Conservation (phyloP, 1,140 invertebrate species). For the Leptoteleia sp. region DNA sequence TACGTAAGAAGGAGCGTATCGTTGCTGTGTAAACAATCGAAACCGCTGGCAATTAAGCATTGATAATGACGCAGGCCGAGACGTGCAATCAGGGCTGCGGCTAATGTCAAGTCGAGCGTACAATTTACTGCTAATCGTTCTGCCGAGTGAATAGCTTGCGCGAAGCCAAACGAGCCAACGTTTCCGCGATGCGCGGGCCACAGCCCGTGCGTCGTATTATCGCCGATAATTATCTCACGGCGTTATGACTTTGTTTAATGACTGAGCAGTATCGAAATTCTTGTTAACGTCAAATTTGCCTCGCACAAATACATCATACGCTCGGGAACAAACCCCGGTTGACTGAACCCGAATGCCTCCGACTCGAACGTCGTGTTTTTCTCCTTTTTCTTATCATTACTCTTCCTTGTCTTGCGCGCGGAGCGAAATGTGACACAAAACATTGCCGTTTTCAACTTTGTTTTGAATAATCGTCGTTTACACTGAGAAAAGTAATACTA, state of each 20-base stretch:
- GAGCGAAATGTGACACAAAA: no score
- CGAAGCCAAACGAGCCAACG: slow-evolving; percentile 13
- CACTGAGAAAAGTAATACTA: no score
- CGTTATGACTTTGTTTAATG: slow-evolving; percentile 18
- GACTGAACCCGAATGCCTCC: no score
- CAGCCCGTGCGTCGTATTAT: neutral
- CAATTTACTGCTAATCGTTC: slow-evolving; percentile 30
- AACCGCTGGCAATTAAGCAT: slow-evolving; percentile 27
- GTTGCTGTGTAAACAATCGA: slow-evolving; percentile 19
- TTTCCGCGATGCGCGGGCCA: slow-evolving; percentile 13
- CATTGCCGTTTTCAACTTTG: no score
- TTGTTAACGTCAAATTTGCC: no score
- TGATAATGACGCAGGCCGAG: slow-evolving; percentile 16
- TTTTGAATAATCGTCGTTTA: no score
- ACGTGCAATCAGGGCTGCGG: slow-evolving; percentile 15
- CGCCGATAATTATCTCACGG: slow-evolving; percentile 19
- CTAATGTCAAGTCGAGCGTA: slow-evolving; percentile 24
- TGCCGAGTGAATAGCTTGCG: slow-evolving; percentile 20
- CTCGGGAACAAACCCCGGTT: no score
- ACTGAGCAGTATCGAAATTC: slow-evolving; percentile 10
- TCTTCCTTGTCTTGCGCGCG: no score
- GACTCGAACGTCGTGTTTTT: no score
- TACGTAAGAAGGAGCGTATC: no score
- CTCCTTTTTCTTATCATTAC: no score
- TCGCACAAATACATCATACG: no score